Conservation (phyloP, 1,140 invertebrate genomes). For the Teleopsis dalmanni region DNA sequence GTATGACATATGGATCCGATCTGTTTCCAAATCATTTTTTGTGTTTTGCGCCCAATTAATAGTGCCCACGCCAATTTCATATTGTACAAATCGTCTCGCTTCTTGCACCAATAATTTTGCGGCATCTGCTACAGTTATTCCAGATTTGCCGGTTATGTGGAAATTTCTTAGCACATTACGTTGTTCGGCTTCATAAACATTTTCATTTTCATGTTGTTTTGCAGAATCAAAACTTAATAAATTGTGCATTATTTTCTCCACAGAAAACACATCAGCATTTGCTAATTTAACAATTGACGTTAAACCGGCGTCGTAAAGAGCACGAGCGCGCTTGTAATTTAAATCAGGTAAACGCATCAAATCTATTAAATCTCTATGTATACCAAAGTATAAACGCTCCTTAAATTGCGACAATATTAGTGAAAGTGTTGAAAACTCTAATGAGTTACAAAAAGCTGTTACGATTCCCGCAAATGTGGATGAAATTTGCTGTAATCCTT, state of each 20-base stretch:
- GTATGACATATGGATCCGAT: conserved; percentile 12
- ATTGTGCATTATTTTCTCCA: conserved; percentile 72
- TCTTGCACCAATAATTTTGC: conserved; percentile 71
- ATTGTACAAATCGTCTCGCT: conserved; percentile 63
- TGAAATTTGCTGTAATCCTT: conserved; percentile 90
- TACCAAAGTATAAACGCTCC: conserved; percentile 87
- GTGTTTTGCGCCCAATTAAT: conserved; percentile 50
- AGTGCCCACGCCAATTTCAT: conserved; percentile 53
- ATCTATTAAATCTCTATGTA: conserved; percentile 86
- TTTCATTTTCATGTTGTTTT: conserved; percentile 65
- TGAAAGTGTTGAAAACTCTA: conserved; percentile 91
- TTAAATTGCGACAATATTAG: conserved; percentile 88
- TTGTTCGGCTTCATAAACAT: conserved; percentile 57
- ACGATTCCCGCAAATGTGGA: conserved; percentile 91
- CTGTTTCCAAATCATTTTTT: not conserved
- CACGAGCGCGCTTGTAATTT: conserved; percentile 76
- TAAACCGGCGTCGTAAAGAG: conserved; percentile 78
- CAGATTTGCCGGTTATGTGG: conserved; percentile 76
- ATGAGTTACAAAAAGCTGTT: conserved; percentile 79
- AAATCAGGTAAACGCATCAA: conserved; percentile 78
- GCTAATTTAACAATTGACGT: conserved; percentile 72
- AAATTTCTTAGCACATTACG: conserved; percentile 62
- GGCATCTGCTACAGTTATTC: conserved; percentile 71
- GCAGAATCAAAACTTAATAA: conserved; percentile 77
- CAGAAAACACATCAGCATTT: conserved; percentile 54